Conservation (phyloP, 2,888 invertebrate species). For the Dolomedes plantarius region DNA sequence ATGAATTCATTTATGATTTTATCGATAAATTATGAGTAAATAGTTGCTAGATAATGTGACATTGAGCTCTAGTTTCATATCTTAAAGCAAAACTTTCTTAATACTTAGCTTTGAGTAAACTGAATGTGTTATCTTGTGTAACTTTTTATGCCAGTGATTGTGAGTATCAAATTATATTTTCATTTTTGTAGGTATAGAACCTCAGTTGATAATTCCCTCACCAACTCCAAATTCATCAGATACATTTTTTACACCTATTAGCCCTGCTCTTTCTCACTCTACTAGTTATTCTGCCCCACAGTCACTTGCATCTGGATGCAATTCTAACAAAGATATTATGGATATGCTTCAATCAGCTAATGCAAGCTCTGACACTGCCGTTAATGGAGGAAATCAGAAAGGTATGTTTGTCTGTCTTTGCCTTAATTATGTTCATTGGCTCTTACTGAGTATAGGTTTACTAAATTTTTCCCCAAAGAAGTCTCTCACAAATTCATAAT, state of each 20-base stretch:
- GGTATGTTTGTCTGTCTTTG: conserved; percentile 23
- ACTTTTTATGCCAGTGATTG: too few species aligned
- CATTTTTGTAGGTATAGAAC: conserved; percentile 65
- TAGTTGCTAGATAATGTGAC: too few species aligned
- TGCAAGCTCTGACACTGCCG: conserved; percentile 32
- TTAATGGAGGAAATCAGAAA: conserved; percentile 28
- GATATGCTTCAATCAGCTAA: conserved; percentile 67
- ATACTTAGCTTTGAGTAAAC: too few species aligned
- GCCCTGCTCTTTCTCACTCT: conserved; percentile 58
- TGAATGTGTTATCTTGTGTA: too few species aligned
- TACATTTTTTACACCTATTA: conserved; percentile 67
- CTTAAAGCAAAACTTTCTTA: too few species aligned
- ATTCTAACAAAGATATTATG: conserved; percentile 61
- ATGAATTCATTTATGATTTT: too few species aligned
- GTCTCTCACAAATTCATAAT: too few species aligned
- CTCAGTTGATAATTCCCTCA: conserved; percentile 54
- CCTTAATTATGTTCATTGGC: too few species aligned
- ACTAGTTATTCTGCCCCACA: conserved; percentile 31
- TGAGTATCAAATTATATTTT: neutral
- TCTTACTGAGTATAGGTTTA: too few species aligned
- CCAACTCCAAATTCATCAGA: conserved; percentile 46
- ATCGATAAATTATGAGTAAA: too few species aligned
- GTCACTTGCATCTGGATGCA: conserved; percentile 6
- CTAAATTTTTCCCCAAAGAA: too few species aligned
- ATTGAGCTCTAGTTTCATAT: too few species aligned